A percentile compares a stretch with the other conserved stretches of the same genome.
These are phyloP conservation scores for Epirrhoe alternata DNA, from an alignment of 2,888 invertebrate species.

Conservation along the genomic window DNA sequence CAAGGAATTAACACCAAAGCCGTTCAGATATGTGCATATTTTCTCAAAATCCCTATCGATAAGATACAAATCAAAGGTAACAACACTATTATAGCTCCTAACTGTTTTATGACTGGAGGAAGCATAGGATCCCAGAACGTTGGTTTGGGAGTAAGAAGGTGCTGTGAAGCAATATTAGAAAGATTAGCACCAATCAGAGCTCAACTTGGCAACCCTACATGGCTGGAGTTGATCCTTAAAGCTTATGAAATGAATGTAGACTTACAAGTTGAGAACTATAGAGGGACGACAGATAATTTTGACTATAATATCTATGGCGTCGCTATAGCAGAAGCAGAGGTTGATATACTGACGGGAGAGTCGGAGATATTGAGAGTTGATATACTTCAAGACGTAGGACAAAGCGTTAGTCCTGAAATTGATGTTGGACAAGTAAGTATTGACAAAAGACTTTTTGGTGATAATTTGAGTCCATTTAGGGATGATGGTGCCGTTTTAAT, in stretches of 20 bases:
- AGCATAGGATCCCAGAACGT: slow-evolving; percentile 88
- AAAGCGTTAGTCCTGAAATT: slow-evolving; percentile 86
- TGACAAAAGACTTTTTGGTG: no score
- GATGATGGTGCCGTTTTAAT: no score
- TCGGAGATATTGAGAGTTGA: slow-evolving; percentile 85
- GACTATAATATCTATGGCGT: slow-evolving; percentile 79
- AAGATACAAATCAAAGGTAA: slow-evolving; percentile 87
- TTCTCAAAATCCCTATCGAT: slow-evolving; percentile 86
- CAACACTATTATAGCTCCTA: slow-evolving; percentile 86
- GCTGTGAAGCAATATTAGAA: slow-evolving; percentile 74
- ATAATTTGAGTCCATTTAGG: no score
- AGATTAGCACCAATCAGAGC: slow-evolving; percentile 73
- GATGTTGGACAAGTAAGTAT: slow-evolving; percentile 87
- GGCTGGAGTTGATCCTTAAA: slow-evolving; percentile 78
- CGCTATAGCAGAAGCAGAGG: slow-evolving; percentile 86
- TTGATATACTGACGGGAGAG: slow-evolving; percentile 90
- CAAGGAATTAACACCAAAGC: slow-evolving; percentile 90
- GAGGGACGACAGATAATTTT: slow-evolving; percentile 47
- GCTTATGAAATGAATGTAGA: slow-evolving; percentile 65
- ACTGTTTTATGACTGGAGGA: slow-evolving; percentile 87
- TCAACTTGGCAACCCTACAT: slow-evolving; percentile 67
- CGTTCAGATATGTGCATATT: slow-evolving; percentile 87
- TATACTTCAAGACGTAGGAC: slow-evolving; percentile 87
- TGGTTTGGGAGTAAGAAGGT: slow-evolving; percentile 80
- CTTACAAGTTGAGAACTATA: slow-evolving; percentile 58